Conservation (phyloP, 2,888 invertebrate genomes). For the Drosophila paranaensis region DNA sequence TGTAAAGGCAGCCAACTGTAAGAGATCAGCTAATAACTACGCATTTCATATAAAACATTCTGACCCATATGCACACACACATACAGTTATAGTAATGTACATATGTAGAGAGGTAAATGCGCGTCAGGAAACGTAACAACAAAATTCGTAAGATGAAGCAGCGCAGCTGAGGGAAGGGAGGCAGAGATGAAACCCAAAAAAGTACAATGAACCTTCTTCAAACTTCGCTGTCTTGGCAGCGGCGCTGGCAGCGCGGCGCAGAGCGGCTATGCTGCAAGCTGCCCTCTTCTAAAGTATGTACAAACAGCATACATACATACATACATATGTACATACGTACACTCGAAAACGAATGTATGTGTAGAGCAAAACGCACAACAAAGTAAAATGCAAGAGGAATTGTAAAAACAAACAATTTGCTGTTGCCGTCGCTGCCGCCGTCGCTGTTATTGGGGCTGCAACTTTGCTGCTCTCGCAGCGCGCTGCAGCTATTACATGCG, state of each 20-base stretch:
- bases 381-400: conserved; percentile 66
- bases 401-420: conserved; percentile 73
- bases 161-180: conserved; percentile 26
- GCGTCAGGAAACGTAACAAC: conserved; percentile 36
- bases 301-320: neutral
- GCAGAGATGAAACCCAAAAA: conserved; percentile 59
- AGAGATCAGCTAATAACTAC: conserved; percentile 12
- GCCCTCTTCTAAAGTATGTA: conserved; percentile 16
- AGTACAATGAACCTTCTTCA: conserved; percentile 72
- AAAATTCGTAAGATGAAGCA: conserved; percentile 31
- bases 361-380: conserved; percentile 53
- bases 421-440: conserved; percentile 49
- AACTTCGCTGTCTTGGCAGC: conserved; percentile 45
- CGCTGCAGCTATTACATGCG: conserved; percentile 26
- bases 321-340: conserved; percentile 3
- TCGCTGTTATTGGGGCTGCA: conserved; percentile 48
- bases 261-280: conserved; percentile 44
- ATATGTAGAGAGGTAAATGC: conserved; percentile 4
- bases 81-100: neutral
- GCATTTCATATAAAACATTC: conserved; percentile 50
- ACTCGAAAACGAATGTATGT: neutral
- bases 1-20: neutral
- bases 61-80: conserved; percentile 54
- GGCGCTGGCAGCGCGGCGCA: conserved; percentile 36
- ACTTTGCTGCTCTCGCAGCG: conserved; percentile 36